Evolutionary conservation across 2,797 vertebrate species (phyloP).

Genomic region (Parambassis ranga): DNA sequence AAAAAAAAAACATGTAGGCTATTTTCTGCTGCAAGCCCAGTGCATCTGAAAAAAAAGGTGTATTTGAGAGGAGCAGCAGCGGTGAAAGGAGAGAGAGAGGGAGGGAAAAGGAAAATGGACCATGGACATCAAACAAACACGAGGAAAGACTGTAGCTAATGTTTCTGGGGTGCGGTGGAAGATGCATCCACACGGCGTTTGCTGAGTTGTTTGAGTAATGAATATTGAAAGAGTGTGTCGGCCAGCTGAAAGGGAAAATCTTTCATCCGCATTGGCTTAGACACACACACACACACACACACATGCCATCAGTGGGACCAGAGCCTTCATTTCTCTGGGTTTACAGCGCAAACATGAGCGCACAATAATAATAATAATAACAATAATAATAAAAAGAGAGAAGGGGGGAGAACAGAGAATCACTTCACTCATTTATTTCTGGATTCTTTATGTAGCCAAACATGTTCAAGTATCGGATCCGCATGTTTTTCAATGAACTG

Average conservation of each 20-base stretch:
- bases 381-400: conserved; percentile 10
- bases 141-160: too few species aligned
- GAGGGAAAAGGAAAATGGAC: conserved; percentile 50
- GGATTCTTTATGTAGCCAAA: conserved; percentile 76
- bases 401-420: neutral
- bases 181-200: conserved; percentile 31
- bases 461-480: conserved; percentile 97
- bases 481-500: conserved; percentile 97
- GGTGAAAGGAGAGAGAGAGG: too few species aligned
- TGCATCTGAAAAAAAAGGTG: conserved; percentile 33
- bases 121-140: conserved; percentile 11
- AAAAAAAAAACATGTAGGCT: conserved; percentile 67
- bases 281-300: conserved; percentile 26
- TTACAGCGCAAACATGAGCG: conserved; percentile 4
- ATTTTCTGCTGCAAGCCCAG: conserved; percentile 58
- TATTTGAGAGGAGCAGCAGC: conserved; percentile 9
- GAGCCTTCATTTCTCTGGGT: conserved; percentile 35
- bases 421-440: conserved; percentile 15
- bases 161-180: conserved; percentile 39
- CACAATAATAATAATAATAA: conserved; percentile 2
- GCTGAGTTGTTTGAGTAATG: conserved; percentile 60
- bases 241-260: conserved; percentile 60
- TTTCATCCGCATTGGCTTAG: conserved; percentile 78
- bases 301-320: conserved; percentile 72
- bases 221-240: conserved; percentile 67